Conservation (phyloP, 1,140 invertebrate genomes). For the Trachelipus rathkii region DNA sequence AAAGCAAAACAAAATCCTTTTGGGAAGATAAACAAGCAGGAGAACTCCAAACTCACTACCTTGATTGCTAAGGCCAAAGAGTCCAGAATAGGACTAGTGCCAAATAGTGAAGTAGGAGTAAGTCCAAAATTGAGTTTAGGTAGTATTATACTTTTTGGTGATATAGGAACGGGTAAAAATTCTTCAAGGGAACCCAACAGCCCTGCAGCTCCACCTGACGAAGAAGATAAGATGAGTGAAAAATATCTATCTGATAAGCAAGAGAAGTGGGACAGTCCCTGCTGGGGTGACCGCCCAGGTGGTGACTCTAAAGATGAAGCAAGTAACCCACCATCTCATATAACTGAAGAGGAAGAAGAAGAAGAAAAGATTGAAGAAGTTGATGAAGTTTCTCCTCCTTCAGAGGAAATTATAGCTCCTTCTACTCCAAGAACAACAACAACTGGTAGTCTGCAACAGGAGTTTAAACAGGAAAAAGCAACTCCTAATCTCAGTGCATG, state of each 20-base stretch:
- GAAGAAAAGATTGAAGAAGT: conserved; percentile 47
- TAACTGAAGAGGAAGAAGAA: conserved; percentile 51
- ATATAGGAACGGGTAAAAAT: conserved; percentile 43
- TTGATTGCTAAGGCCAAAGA: conserved; percentile 45
- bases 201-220: conserved; percentile 16
- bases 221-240: conserved; percentile 40
- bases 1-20: conserved; percentile 41
- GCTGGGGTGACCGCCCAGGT: conserved; percentile 10
- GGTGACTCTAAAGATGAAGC: background rate
- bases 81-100: conserved; percentile 39
- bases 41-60: conserved; percentile 41
- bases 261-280: conserved; percentile 44
- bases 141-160: conserved; percentile 41
- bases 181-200: conserved; percentile 38
- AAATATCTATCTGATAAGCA: conserved; percentile 32
- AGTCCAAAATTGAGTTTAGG: conserved; percentile 43
- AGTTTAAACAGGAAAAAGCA: conserved; percentile 59
- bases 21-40: conserved; percentile 43
- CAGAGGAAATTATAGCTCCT: conserved; percentile 35
- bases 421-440: conserved; percentile 46
- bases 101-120: conserved; percentile 43
- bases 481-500: conserved; percentile 82
- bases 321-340: background rate
- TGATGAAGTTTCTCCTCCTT: conserved; percentile 30
- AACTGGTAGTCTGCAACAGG: conserved; percentile 30